Percentiles rank a stretch among this genome's conserved stretches.
These are phyloP conservation scores for Hypotaenidia okinawae DNA, from an alignment of 2,797 vertebrate species.

Conservation along the genomic window DNA sequence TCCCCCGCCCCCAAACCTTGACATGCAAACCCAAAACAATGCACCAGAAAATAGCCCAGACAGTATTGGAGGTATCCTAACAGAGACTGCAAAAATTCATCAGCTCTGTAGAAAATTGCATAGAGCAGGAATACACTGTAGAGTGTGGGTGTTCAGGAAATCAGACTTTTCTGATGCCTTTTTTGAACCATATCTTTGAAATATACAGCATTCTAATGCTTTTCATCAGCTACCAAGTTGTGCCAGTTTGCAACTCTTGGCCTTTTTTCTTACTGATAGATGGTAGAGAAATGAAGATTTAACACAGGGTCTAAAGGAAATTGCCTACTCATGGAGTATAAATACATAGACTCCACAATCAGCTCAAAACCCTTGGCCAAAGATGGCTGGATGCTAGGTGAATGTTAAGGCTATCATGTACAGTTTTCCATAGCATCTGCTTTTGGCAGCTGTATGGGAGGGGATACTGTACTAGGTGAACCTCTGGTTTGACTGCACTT, in stretches of 20 bases:
- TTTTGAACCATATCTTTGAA: not conserved
- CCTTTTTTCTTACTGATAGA: not conserved
- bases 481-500: not conserved
- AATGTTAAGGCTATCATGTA: not conserved
- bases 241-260: not conserved
- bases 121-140: not conserved
- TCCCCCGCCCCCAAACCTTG: too few relatives aligned
- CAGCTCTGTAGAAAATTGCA: not conserved
- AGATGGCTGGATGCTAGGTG: not conserved
- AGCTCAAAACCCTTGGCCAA: not conserved
- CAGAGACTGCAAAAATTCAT: not conserved
- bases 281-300: not conserved
- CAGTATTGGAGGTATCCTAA: not conserved
- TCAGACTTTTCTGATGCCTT: not conserved
- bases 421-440: not conserved
- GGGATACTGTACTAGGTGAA: not conserved
- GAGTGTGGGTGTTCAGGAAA: not conserved
- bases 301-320: not conserved
- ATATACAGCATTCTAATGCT: not conserved
- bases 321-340: fast-evolving
- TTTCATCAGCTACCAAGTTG: not conserved
- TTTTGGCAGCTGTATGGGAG: not conserved
- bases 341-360: not conserved
- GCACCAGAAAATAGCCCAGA: not conserved
- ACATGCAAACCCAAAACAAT: too few relatives aligned